These are phyloP conservation scores for Antennarius maculatus DNA, from an alignment of 2,797 vertebrate species.

Conservation along the genomic window DNA sequence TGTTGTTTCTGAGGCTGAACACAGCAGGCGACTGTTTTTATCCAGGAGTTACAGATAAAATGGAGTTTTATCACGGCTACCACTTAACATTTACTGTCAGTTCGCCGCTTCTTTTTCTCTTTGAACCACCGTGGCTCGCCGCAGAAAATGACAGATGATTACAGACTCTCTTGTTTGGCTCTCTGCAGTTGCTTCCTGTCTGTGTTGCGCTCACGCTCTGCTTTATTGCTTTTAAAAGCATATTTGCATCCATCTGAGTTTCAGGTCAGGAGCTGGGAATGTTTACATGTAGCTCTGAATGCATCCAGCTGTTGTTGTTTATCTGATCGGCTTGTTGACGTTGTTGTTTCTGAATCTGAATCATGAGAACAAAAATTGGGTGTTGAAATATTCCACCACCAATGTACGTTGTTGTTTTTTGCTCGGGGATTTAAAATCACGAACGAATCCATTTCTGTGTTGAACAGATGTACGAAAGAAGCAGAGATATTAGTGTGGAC, in stretches of 20 bases:
- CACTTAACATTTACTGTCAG: conserved; percentile 23
- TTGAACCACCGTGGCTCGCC: conserved; percentile 26
- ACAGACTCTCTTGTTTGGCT: background rate
- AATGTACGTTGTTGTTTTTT: background rate
- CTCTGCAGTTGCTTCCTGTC: conserved; percentile 33
- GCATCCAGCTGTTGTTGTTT: conserved; percentile 14
- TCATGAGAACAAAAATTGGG: background rate
- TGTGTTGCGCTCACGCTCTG: background rate
- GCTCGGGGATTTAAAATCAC: background rate
- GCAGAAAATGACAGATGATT: conserved; percentile 17
- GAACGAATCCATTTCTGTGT: background rate
- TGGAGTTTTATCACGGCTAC: background rate
- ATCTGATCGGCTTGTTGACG: conserved; percentile 26
- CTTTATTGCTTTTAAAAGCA: conserved; percentile 18
- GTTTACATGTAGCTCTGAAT: conserved; percentile 8
- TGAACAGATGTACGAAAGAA: background rate
- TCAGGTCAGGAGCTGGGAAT: conserved; percentile 27
- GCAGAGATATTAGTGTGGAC: background rate
- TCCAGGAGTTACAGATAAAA: background rate
- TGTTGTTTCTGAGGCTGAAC: conserved; percentile 22
- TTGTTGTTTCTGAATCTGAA: conserved; percentile 14
- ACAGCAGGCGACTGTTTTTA: conserved; percentile 15
- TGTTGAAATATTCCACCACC: conserved; percentile 7
- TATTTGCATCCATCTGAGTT: conserved; percentile 23
- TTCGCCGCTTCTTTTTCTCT: conserved; percentile 17